phyloP scores from a whole-genome alignment of 2,888 invertebrate genomes.

The Drosophila aldrichi region DNA sequence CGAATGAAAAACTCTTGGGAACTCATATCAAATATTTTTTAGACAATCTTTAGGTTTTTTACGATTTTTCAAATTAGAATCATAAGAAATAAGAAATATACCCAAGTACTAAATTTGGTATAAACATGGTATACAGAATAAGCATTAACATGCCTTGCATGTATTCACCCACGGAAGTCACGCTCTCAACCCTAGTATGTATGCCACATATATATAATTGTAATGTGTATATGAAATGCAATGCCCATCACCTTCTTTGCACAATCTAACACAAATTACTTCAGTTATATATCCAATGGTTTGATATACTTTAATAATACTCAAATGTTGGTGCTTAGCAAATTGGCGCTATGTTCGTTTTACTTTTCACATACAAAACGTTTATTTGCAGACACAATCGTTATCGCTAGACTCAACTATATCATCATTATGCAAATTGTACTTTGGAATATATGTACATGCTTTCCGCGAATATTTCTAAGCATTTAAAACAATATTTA shows the following conservation, averaged over 20 bases:
- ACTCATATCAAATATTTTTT: background rate
- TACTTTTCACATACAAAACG: conserved; percentile 45
- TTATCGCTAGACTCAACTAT: conserved; percentile 29
- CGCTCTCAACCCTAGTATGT: conserved; percentile 48
- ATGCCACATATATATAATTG: conserved; percentile 52
- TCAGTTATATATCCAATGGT: background rate
- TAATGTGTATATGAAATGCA: conserved; percentile 32
- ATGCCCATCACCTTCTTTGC: conserved; percentile 22
- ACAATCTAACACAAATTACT: conserved; percentile 1
- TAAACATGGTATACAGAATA: too few species aligned
- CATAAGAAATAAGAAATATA: background rate
- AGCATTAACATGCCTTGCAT: background rate
- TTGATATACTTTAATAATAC: background rate
- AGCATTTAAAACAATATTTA: conserved; percentile 14
- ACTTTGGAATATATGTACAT: background rate
- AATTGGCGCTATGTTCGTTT: conserved; percentile 48
- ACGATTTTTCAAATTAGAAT: background rate
- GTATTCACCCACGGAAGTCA: conserved; percentile 15
- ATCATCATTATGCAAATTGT: conserved; percentile 34
- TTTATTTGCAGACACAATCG: conserved; percentile 48
- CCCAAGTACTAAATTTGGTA: background rate
- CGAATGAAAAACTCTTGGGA: background rate
- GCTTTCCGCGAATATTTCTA: background rate
- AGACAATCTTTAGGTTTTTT: background rate
- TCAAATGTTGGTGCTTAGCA: conserved; percentile 7